Conservation (phyloP, 2,113 vertebrate species). For the Gila orcuttii region DNA sequence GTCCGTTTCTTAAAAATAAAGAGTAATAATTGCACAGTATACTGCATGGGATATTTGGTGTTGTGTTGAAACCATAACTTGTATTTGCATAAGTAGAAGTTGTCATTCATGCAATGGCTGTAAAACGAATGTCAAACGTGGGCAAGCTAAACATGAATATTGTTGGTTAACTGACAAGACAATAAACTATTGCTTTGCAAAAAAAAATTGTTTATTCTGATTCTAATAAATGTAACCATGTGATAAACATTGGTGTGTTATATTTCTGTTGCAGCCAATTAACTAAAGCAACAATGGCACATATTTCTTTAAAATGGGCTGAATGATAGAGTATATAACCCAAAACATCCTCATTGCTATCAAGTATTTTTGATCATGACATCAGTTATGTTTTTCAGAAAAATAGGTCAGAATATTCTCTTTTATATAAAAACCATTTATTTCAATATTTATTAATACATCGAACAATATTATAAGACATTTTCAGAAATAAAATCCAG, state of each 20-base stretch:
- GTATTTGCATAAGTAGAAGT: neutral
- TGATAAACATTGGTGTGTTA: neutral
- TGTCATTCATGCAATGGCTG: neutral
- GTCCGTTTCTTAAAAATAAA: neutral
- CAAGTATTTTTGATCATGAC: neutral
- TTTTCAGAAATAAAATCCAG: neutral
- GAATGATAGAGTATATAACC: no score
- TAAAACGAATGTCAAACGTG: neutral
- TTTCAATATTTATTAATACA: constrained; percentile 17
- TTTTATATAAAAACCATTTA: constrained; percentile 13
- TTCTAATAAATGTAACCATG: neutral
- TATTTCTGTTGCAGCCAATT: neutral
- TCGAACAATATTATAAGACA: neutral
- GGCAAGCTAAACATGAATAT: neutral
- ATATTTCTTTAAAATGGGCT: no score
- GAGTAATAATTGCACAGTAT: neutral
- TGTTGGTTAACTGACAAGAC: neutral
- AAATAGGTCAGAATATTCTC: neutral
- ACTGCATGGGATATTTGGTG: neutral
- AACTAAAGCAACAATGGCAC: neutral
- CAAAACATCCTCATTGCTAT: neutral
- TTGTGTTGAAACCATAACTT: neutral
- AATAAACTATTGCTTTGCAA: neutral
- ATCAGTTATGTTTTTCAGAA: neutral
- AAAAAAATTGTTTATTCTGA: neutral